Percentiles rank a stretch among this genome's conserved stretches.
Conservation (phyloP, 2,113 vertebrate genomes). For the Crypturellus undulatus region DNA sequence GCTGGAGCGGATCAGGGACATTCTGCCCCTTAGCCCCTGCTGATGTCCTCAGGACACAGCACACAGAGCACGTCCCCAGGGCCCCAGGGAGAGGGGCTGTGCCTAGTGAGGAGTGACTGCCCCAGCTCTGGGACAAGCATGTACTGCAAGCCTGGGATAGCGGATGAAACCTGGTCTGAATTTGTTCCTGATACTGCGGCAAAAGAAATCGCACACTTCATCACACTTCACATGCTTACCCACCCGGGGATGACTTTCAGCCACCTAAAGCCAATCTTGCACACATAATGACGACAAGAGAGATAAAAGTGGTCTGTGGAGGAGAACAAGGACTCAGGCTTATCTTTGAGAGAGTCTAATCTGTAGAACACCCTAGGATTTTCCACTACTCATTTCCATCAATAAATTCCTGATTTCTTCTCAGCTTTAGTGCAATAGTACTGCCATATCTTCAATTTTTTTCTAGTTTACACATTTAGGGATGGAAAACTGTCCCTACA, state of each 20-base stretch:
- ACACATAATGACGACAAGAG: not conserved
- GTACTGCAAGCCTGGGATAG: not conserved
- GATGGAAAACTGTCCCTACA: not conserved
- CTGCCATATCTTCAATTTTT: not conserved
- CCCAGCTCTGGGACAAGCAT: not conserved
- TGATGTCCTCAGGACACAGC: not conserved
- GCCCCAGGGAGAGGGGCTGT: not conserved
- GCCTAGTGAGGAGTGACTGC: not conserved
- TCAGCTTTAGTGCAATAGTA: not conserved
- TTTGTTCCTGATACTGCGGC: not conserved
- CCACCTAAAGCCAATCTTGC: not conserved
- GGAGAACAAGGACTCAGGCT: not conserved
- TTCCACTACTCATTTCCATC: not conserved
- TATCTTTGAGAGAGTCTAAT: not conserved
- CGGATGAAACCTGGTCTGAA: not conserved
- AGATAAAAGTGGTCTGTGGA: not conserved
- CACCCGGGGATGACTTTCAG: not conserved
- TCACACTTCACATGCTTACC: not conserved
- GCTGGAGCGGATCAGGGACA: not conserved
- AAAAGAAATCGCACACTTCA: not conserved
- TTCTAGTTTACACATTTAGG: not conserved
- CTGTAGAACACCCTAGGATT: not conserved
- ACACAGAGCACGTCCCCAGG: accelerated
- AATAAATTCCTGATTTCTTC: not conserved
- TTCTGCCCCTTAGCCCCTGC: not conserved